Percentiles rank a stretch among this genome's conserved stretches.
Evolutionary conservation across 2,113 vertebrate species (phyloP).

Genomic region (Seriola quinqueradiata): DNA sequence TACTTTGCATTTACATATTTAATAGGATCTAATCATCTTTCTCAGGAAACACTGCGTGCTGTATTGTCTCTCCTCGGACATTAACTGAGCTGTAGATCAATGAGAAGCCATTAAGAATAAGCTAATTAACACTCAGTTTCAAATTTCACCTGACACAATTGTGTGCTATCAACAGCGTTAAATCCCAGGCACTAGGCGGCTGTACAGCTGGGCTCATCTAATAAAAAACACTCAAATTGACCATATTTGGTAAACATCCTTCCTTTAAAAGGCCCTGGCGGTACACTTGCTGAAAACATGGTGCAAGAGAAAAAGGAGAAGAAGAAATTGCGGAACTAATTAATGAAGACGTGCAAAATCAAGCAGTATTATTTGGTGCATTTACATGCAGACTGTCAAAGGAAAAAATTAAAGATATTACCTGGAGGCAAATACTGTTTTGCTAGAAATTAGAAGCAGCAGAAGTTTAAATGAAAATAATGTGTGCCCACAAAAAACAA

Average conservation of each 20-base stretch:
- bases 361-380: background rate
- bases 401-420: no score
- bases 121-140: background rate
- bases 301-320: no score
- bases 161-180: background rate
- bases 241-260: no score
- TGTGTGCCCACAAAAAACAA: background rate
- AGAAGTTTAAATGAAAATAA: background rate
- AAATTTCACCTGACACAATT: background rate
- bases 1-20: slow-evolving; percentile 32
- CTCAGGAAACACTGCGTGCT: slow-evolving; percentile 10
- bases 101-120: background rate
- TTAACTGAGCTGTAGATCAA: background rate
- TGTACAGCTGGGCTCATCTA: background rate
- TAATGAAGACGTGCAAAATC: background rate
- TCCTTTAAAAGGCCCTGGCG: no score
- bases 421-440: no score
- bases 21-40: slow-evolving; percentile 17
- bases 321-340: no score
- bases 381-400: background rate
- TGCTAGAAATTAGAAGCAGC: background rate
- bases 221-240: background rate
- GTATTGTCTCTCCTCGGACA: background rate
- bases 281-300: no score
- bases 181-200: background rate